Conservation (phyloP, 2,113 vertebrate species). For the Nestor notabilis region DNA sequence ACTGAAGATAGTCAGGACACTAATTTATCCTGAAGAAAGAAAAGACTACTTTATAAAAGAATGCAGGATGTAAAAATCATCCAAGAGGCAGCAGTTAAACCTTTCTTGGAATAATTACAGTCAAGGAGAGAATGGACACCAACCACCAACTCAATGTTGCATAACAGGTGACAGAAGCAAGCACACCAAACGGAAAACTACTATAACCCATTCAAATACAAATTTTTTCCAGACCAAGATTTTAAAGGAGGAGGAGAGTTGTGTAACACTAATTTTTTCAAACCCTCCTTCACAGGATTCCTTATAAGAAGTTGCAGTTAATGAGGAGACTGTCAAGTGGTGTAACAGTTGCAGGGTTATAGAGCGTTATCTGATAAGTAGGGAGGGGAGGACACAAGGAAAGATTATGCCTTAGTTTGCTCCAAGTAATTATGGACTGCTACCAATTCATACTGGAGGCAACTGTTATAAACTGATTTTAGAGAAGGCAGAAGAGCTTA, state of each 20-base stretch:
- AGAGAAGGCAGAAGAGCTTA: background rate
- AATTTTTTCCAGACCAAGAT: slow-evolving; percentile 4
- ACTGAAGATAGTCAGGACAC: slow-evolving; percentile 23
- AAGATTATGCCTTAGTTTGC: background rate
- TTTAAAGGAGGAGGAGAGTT: background rate
- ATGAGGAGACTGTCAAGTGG: background rate
- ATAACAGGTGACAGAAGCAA: background rate
- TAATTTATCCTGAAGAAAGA: slow-evolving; percentile 58
- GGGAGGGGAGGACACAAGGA: background rate
- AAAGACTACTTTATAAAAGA: slow-evolving; percentile 53
- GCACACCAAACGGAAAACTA: background rate
- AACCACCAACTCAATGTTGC: background rate
- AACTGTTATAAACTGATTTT: background rate
- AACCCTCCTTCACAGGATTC: background rate
- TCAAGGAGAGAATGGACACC: background rate
- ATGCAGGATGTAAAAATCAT: slow-evolving; percentile 46
- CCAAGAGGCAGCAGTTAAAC: slow-evolving; percentile 33
- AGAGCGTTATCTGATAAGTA: background rate
- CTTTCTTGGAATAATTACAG: slow-evolving; percentile 14
- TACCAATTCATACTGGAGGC: background rate
- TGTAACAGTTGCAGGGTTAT: background rate
- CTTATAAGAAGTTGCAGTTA: background rate
- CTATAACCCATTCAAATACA: background rate
- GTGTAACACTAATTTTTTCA: background rate
- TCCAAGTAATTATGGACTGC: background rate